A percentile compares a stretch with the other conserved stretches of the same genome.
Evolutionary conservation across 2,797 vertebrate genomes (phyloP).

Genomic region (Iguana delicatissima): DNA sequence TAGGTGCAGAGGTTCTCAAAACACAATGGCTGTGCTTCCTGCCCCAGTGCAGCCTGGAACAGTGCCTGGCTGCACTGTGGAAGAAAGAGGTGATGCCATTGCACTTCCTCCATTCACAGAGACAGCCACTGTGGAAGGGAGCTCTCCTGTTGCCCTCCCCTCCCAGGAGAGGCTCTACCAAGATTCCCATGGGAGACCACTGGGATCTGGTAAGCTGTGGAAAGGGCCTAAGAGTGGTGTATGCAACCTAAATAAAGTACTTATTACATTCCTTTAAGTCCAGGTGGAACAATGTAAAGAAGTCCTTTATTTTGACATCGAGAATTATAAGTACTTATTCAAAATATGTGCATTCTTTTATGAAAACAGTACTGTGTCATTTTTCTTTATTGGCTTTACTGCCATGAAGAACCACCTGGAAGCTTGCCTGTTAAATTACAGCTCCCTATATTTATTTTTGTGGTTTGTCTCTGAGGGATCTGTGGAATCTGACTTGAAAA

Average conservation of each 20-base stretch:
- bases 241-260: neutral
- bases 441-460: neutral
- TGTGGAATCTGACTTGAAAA: slow-evolving; percentile 39
- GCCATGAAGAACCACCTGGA: neutral
- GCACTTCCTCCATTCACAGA: too few species aligned
- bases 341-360: neutral
- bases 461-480: neutral
- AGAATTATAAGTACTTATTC: neutral
- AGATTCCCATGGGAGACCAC: too few species aligned
- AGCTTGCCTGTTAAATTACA: rapidly evolving
- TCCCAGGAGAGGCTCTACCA: too few species aligned
- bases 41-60: too few species aligned
- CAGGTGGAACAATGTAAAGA: neutral
- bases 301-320: neutral
- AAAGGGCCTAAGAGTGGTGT: too few species aligned
- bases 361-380: neutral
- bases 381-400: neutral
- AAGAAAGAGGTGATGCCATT: too few species aligned
- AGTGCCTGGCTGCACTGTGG: too few species aligned
- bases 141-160: too few species aligned
- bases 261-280: neutral
- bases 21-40: too few species aligned
- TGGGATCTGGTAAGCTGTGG: too few species aligned
- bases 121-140: too few species aligned
- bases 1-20: too few species aligned